These are phyloP conservation scores for Beris morrisii DNA, from an alignment of 2,888 invertebrate genomes.

Conservation along the genomic window DNA sequence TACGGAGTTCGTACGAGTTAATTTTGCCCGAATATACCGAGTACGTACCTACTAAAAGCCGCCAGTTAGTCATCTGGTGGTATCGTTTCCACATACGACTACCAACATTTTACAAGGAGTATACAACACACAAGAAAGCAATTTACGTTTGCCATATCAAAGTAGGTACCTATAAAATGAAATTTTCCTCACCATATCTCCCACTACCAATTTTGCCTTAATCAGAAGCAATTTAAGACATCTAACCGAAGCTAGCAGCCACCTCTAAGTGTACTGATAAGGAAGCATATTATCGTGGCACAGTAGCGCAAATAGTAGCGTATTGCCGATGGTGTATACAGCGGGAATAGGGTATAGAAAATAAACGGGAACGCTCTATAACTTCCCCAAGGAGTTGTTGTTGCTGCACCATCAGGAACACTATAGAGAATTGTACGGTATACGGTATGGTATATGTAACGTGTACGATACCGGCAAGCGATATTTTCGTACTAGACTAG, in stretches of 20 bases:
- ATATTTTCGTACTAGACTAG: no score
- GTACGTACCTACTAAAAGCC: neutral
- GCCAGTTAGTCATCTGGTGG: neutral
- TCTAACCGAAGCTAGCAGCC: slow-evolving; percentile 19
- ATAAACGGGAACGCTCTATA: no score
- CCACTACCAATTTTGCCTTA: slow-evolving; percentile 17
- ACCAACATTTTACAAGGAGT: neutral
- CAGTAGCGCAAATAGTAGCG: neutral
- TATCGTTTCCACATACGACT: slow-evolving; percentile 9
- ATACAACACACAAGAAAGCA: slow-evolving; percentile 28
- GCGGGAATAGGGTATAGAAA: no score
- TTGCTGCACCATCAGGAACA: no score
- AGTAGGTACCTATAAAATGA: slow-evolving; percentile 25
- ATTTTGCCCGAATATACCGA: neutral
- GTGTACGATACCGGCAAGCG: no score
- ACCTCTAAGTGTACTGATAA: slow-evolving; percentile 30
- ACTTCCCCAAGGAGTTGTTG: no score
- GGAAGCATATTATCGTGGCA: slow-evolving; percentile 24
- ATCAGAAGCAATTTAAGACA: slow-evolving; percentile 29
- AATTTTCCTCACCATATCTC: slow-evolving; percentile 17
- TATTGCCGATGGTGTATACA: neutral
- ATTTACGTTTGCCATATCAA: slow-evolving; percentile 26
- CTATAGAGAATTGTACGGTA: no score
- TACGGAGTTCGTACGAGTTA: neutral
- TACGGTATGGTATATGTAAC: no score